Percentiles rank a stretch among this genome's conserved stretches.
Conservation (phyloP, 2,113 vertebrate genomes). For the Lethenteron reissneri region DNA sequence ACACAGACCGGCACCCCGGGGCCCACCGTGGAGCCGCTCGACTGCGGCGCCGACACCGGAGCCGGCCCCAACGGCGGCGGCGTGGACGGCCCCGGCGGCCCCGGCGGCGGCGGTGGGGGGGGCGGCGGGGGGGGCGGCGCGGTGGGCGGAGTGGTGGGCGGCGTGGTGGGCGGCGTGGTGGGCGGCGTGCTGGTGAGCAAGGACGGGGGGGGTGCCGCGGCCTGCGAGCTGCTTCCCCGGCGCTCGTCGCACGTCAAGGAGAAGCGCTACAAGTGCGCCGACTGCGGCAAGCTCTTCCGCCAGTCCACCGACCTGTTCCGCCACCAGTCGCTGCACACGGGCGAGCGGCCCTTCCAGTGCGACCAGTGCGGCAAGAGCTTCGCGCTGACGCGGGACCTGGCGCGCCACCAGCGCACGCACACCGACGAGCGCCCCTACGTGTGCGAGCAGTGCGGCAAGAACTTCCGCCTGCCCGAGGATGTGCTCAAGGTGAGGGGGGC, state of each 20-base stretch:
- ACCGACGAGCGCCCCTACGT: slow-evolving; percentile 4
- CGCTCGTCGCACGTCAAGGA: background rate
- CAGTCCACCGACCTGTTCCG: slow-evolving; percentile 4
- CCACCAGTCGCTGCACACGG: slow-evolving; percentile 4
- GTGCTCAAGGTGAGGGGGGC: background rate
- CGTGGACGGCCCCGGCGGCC: too few relatives aligned
- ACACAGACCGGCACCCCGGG: too few relatives aligned
- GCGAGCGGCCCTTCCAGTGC: slow-evolving; percentile 2
- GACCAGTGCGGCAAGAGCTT: slow-evolving; percentile 1
- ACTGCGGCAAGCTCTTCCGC: slow-evolving; percentile 3
- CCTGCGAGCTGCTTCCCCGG: too few relatives aligned
- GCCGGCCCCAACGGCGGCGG: too few relatives aligned
- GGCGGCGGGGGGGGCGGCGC: too few relatives aligned
- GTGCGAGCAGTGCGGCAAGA: slow-evolving; percentile 3
- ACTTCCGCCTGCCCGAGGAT: slow-evolving; percentile 3
- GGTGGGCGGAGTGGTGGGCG: too few relatives aligned
- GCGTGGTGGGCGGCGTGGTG: too few relatives aligned
- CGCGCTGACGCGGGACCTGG: background rate
- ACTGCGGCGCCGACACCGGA: too few relatives aligned
- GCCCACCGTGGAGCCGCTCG: too few relatives aligned
- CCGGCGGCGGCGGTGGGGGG: too few relatives aligned
- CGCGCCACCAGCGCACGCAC: slow-evolving; percentile 2
- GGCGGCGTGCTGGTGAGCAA: too few relatives aligned
- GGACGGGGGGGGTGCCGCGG: too few relatives aligned
- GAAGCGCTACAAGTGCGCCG: slow-evolving; percentile 5